Conservation (phyloP, 1,140 invertebrate genomes). For the Vanessa atalanta region DNA sequence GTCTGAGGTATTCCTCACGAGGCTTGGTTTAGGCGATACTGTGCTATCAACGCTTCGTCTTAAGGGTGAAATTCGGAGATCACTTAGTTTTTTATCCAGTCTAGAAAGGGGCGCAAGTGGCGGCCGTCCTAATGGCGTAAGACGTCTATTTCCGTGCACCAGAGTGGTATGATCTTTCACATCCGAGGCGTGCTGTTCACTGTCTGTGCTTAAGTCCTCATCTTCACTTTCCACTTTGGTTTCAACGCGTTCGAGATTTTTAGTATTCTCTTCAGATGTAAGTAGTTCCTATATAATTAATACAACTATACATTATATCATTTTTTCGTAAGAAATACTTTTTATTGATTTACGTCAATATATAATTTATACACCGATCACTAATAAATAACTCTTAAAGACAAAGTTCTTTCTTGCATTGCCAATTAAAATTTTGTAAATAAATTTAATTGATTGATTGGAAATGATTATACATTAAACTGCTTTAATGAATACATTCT, state of each 20-base stretch:
- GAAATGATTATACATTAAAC: too few relatives aligned
- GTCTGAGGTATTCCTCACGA: slow-evolving; percentile 59
- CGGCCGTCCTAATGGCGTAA: slow-evolving; percentile 61
- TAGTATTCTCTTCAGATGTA: slow-evolving; percentile 77
- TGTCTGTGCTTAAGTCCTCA: slow-evolving; percentile 74
- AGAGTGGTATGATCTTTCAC: slow-evolving; percentile 53
- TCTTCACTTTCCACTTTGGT: slow-evolving; percentile 75
- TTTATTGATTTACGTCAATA: not conserved
- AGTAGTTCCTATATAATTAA: slow-evolving; percentile 62
- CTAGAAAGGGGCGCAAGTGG: slow-evolving; percentile 56
- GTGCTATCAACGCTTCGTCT: slow-evolving; percentile 58
- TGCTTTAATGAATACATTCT: too few relatives aligned
- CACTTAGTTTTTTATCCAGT: slow-evolving; percentile 68
- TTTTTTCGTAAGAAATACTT: not conserved
- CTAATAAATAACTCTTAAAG: too few relatives aligned
- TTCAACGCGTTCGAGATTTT: slow-evolving; percentile 70
- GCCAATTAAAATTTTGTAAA: too few relatives aligned
- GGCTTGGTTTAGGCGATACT: slow-evolving; percentile 50
- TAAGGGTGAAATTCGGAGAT: slow-evolving; percentile 65
- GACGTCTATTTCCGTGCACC: slow-evolving; percentile 44
- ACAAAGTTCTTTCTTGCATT: too few relatives aligned
- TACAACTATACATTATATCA: not conserved
- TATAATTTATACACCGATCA: too few relatives aligned
- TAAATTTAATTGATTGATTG: too few relatives aligned
- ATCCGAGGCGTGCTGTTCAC: slow-evolving; percentile 66